These are phyloP conservation scores for Xestoiulus laeticollis DNA, from an alignment of 2,888 invertebrate species.

Conservation along the genomic window DNA sequence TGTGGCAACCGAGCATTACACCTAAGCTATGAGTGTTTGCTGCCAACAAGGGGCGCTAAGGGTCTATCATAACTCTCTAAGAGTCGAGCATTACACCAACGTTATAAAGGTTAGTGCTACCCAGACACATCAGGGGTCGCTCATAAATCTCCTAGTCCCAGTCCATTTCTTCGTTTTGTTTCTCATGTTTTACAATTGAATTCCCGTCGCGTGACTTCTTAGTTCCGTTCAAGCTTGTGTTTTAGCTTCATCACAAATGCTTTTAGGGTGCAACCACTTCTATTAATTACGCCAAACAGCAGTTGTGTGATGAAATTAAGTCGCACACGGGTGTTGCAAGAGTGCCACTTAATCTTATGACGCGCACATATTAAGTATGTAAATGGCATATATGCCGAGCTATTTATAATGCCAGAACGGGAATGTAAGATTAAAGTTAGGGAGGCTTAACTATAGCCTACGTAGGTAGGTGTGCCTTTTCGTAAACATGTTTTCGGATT, in stretches of 20 bases:
- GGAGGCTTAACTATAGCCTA: not conserved
- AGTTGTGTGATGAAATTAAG: slow-evolving; percentile 20
- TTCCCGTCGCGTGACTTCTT: not conserved
- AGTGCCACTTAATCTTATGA: slow-evolving; percentile 26
- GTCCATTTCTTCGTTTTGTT: not conserved
- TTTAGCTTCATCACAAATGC: not conserved
- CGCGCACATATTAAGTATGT: slow-evolving; percentile 1
- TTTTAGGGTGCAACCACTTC: not conserved
- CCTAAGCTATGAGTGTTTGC: not conserved
- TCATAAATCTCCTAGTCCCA: not conserved
- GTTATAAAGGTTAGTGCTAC: not conserved
- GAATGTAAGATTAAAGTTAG: not conserved
- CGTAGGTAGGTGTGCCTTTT: not conserved
- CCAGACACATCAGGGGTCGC: not conserved
- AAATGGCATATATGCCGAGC: not conserved
- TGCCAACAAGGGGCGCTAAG: not conserved
- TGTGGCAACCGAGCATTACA: not conserved
- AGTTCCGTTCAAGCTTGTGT: not conserved
- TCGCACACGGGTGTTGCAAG: slow-evolving; percentile 12
- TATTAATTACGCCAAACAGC: not conserved
- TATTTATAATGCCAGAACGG: not conserved
- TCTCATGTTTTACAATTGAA: not conserved
- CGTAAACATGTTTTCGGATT: slow-evolving; percentile 18
- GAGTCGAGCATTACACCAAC: not conserved
- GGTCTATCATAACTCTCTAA: not conserved